Percentiles rank a stretch among this genome's conserved stretches.
These are phyloP conservation scores for Tricholauxania praeusta DNA, from an alignment of 2,888 invertebrate genomes.

Conservation along the genomic window DNA sequence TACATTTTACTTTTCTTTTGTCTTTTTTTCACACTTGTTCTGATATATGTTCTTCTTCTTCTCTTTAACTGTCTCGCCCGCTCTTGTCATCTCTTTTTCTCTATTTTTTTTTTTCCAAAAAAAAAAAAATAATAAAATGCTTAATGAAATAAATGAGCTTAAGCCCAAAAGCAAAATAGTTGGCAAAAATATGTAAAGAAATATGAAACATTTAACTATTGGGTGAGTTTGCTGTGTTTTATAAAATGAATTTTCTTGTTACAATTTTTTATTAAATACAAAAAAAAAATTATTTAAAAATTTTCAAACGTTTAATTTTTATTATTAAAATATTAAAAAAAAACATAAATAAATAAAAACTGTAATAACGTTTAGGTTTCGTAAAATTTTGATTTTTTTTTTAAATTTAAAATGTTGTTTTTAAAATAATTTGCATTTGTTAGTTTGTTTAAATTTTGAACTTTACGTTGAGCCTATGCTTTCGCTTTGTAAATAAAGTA, in stretches of 20 bases:
- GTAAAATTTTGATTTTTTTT: constrained; percentile 31
- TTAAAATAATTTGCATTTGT: constrained; percentile 37
- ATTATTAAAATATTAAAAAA: constrained; percentile 7
- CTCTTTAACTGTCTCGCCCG: constrained; percentile 35
- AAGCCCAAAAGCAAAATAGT: constrained; percentile 40
- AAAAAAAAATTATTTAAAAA: constrained; percentile 35
- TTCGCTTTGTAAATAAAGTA: constrained; percentile 1
- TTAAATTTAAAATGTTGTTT: constrained; percentile 34
- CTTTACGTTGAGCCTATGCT: constrained; percentile 3
- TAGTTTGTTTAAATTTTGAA: constrained; percentile 31
- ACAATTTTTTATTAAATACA: constrained; percentile 33
- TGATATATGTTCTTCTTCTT: constrained; percentile 22
- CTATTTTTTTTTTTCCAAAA: constrained; percentile 32
- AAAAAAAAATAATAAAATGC: constrained; percentile 50
- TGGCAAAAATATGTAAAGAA: constrained; percentile 22
- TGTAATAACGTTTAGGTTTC: constrained; percentile 5
- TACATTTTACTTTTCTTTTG: background rate
- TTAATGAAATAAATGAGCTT: constrained; percentile 51
- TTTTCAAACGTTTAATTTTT: constrained; percentile 38
- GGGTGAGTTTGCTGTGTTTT: constrained; percentile 30
- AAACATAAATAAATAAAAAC: too few species aligned
- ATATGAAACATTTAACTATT: constrained; percentile 21
- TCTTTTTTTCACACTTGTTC: background rate
- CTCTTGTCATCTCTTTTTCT: constrained; percentile 36
- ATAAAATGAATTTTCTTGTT: constrained; percentile 11